phyloP scores from a whole-genome alignment of 2,797 vertebrate species.

The Nannoperca obscura region DNA sequence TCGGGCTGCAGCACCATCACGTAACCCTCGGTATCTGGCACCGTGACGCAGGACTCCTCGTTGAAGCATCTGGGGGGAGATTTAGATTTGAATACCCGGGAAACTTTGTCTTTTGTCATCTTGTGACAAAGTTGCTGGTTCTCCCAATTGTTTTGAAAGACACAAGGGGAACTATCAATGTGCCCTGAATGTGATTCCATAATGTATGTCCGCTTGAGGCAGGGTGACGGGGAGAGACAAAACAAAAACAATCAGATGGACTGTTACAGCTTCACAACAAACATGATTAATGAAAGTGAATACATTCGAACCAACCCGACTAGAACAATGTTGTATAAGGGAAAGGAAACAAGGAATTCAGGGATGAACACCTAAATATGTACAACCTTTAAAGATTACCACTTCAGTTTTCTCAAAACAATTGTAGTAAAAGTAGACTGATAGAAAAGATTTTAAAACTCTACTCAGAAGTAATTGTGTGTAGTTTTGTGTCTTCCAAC shows the following conservation, averaged over 20 bases:
- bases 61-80: constrained; percentile 88
- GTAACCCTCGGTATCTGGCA: constrained; percentile 92
- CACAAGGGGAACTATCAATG: background rate
- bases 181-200: background rate
- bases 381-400: background rate
- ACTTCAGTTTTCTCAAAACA: background rate
- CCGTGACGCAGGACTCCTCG: constrained; percentile 89
- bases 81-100: background rate
- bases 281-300: constrained; percentile 7
- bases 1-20: constrained; percentile 97
- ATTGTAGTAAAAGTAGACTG: background rate
- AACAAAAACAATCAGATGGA: background rate
- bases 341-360: background rate
- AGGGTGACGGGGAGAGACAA: background rate
- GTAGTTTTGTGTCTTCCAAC: background rate
- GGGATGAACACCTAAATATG: background rate
- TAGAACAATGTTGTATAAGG: background rate
- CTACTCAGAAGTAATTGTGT: constrained; percentile 9
- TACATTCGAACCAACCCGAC: background rate
- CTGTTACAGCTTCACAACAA: background rate
- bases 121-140: background rate
- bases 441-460: background rate
- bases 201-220: background rate
- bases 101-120: background rate
- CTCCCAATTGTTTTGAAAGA: background rate